Conservation (phyloP, 2,888 invertebrate genomes). For the Apomyelois bistriatella region DNA sequence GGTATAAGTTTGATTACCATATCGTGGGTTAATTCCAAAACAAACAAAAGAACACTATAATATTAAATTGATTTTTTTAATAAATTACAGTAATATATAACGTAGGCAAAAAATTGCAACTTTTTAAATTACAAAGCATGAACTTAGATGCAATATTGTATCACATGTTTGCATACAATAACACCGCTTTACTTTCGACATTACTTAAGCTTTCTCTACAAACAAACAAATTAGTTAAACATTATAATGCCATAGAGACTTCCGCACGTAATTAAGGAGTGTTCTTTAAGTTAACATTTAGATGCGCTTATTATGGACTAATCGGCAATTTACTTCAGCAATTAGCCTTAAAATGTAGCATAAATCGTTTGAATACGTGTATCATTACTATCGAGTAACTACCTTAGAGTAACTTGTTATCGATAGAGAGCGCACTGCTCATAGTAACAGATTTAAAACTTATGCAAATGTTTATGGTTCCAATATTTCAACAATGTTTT, state of each 20-base stretch:
- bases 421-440: neutral
- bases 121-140: too few relatives aligned
- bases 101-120: too few relatives aligned
- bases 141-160: too few relatives aligned
- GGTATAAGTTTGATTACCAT: too few relatives aligned
- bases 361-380: constrained; percentile 49
- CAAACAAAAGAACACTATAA: too few relatives aligned
- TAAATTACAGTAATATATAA: too few relatives aligned
- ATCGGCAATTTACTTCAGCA: constrained; percentile 55
- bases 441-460: too few relatives aligned
- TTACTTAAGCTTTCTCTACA: constrained; percentile 18
- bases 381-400: constrained; percentile 27
- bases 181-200: constrained; percentile 15
- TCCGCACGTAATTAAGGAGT: constrained; percentile 69
- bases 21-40: too few relatives aligned
- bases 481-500: too few relatives aligned
- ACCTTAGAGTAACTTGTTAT: constrained; percentile 22
- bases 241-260: constrained; percentile 61
- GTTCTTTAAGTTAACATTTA: constrained; percentile 50
- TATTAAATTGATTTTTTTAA: too few relatives aligned
- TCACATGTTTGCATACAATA: constrained; percentile 5
- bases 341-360: constrained; percentile 65
- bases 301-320: constrained; percentile 63
- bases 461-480: too few relatives aligned
- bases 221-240: constrained; percentile 67